These are phyloP conservation scores for Rhopalosiphum maidis DNA, from an alignment of 1,140 invertebrate species.

Conservation along the genomic window DNA sequence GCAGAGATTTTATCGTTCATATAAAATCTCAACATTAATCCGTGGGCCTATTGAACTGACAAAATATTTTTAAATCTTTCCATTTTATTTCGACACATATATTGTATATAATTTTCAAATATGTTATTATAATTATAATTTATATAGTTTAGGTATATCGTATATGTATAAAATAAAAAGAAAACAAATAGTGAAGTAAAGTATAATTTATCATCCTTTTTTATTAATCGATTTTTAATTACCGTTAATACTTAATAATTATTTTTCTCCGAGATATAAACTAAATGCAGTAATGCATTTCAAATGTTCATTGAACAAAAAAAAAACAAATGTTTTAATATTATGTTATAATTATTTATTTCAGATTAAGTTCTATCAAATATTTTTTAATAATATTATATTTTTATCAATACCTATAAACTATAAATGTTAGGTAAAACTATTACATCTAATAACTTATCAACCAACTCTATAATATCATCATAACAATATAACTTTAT, in stretches of 20 bases:
- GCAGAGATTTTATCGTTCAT: not conserved
- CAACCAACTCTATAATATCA: not conserved
- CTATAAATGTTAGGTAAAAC: not conserved
- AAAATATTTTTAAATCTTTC: not conserved
- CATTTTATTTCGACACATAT: not conserved
- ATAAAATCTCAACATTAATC: too few species aligned
- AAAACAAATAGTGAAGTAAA: not conserved
- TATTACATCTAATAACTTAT: not conserved
- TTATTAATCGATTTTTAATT: conserved; percentile 40
- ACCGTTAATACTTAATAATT: not conserved
- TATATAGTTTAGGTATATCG: too few species aligned
- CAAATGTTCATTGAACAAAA: not conserved
- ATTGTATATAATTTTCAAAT: not conserved
- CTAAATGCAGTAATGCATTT: not conserved
- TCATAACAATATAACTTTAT: not conserved
- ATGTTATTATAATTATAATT: not conserved
- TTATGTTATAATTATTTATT: not conserved
- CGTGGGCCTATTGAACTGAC: not conserved
- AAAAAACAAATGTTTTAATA: not conserved
- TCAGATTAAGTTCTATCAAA: not conserved
- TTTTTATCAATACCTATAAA: not conserved
- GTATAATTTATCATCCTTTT: not conserved
- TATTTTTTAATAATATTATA: not conserved
- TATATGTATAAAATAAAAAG: too few species aligned
- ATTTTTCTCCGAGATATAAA: not conserved